These are phyloP conservation scores for Atopsyche davidsoni DNA, from an alignment of 1,140 invertebrate genomes.

Conservation along the genomic window DNA sequence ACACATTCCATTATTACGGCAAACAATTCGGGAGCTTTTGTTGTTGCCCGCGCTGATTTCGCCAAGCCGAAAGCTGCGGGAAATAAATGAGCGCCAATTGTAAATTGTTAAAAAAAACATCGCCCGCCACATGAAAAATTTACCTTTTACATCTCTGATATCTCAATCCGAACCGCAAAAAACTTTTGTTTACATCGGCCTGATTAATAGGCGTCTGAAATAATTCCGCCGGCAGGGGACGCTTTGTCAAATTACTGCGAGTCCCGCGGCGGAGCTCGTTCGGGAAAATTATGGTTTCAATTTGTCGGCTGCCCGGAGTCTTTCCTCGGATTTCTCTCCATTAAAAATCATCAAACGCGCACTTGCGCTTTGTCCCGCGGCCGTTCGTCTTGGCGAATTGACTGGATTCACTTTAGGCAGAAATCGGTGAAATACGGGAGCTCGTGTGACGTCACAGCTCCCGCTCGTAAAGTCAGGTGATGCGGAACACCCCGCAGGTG, in stretches of 20 bases:
- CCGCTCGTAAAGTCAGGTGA: no score
- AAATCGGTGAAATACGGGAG: constrained; percentile 7
- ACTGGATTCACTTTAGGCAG: not conserved
- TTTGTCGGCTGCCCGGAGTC: constrained; percentile 13
- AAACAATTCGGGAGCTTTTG: no score
- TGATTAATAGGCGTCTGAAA: constrained; percentile 5
- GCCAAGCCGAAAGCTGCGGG: no score
- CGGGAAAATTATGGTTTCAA: constrained; percentile 20
- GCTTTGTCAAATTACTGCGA: constrained; percentile 4
- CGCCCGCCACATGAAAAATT: no score
- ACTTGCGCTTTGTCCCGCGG: constrained; percentile 1
- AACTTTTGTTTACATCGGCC: not conserved
- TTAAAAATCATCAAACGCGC: constrained; percentile 16
- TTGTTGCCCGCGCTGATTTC: no score
- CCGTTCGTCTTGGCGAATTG: constrained; percentile 9
- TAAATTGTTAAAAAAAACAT: no score
- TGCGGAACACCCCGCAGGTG: no score
- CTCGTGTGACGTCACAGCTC: no score
- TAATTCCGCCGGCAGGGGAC: not conserved
- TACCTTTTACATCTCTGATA: no score
- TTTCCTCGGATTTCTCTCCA: not conserved
- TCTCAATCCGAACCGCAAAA: not conserved
- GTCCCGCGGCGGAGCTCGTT: constrained; percentile 1
- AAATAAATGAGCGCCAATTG: no score
- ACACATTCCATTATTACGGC: no score